Percentiles rank a stretch among this genome's conserved stretches.
These are phyloP conservation scores for Drosophila simulans DNA, from an alignment of 1,140 invertebrate genomes.

Conservation along the genomic window DNA sequence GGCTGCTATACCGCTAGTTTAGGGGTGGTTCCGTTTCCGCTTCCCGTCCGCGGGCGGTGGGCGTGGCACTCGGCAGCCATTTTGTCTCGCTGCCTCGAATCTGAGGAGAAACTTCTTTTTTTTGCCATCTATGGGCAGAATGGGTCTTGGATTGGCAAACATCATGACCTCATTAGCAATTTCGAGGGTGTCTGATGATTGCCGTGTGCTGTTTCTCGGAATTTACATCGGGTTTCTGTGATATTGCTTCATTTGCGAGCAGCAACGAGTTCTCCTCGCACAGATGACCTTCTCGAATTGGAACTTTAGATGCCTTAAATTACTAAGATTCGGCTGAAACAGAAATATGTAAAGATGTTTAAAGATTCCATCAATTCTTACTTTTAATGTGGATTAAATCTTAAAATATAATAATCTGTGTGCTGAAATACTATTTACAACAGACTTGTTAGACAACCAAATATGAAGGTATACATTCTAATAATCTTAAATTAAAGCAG, in stretches of 20 bases:
- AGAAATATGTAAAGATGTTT: too few species aligned
- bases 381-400: too few species aligned
- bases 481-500: too few species aligned
- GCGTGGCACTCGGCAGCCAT: constrained; percentile 41
- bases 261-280: constrained; percentile 1
- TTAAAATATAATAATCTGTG: too few species aligned
- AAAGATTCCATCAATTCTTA: too few species aligned
- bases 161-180: constrained; percentile 65
- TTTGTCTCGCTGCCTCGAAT: constrained; percentile 37
- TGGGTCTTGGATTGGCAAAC: constrained; percentile 54
- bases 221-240: constrained; percentile 78
- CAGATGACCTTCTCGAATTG: not conserved
- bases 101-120: constrained; percentile 17
- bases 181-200: constrained; percentile 68
- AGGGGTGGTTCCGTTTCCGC: constrained; percentile 41
- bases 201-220: constrained; percentile 64
- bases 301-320: not conserved
- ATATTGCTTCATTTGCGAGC: constrained; percentile 51
- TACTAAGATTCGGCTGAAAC: too few species aligned
- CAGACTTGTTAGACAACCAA: too few species aligned
- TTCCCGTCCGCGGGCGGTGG: constrained; percentile 19
- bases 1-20: constrained; percentile 48
- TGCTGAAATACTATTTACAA: too few species aligned
- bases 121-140: constrained; percentile 39
- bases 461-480: too few species aligned